phyloP scores from a whole-genome alignment of 2,888 invertebrate genomes.

The Tetranychus truncatus region DNA sequence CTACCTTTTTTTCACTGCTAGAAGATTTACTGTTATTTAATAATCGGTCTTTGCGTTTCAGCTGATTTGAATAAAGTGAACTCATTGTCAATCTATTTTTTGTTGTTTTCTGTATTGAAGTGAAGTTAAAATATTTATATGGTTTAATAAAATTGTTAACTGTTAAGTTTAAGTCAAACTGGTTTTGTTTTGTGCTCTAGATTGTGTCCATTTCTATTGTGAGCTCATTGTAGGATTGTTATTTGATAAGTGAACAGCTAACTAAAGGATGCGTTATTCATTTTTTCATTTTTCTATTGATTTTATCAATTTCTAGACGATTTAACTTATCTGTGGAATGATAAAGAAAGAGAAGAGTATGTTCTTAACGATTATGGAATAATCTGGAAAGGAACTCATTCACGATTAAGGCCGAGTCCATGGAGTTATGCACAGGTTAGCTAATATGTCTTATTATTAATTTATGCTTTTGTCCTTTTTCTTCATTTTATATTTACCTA shows the following conservation, averaged over 20 bases:
- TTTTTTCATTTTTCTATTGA: neutral
- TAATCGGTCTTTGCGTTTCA: no score
- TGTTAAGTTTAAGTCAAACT: no score
- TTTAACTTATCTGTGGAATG: neutral
- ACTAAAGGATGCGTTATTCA: neutral
- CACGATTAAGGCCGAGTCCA: constrained; percentile 24
- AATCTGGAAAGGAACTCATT: constrained; percentile 27
- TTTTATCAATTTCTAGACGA: neutral
- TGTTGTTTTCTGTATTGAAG: no score
- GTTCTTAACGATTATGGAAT: constrained; percentile 27
- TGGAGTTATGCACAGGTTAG: constrained; percentile 28
- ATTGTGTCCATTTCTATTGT: neutral
- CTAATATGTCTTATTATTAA: neutral
- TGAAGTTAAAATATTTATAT: no score
- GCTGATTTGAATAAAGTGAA: no score
- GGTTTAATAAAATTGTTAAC: no score
- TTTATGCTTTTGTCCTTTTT: neutral
- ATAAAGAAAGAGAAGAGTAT: constrained; percentile 25
- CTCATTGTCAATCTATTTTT: no score
- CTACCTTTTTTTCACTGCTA: no score
- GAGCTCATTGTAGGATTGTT: neutral
- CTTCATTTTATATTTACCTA: neutral
- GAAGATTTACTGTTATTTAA: no score
- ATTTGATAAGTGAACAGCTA: no score
- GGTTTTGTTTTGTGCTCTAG: neutral